Conservation (phyloP, 92 coral and sea anemone genomes). For the Zoanthus gigantus region DNA sequence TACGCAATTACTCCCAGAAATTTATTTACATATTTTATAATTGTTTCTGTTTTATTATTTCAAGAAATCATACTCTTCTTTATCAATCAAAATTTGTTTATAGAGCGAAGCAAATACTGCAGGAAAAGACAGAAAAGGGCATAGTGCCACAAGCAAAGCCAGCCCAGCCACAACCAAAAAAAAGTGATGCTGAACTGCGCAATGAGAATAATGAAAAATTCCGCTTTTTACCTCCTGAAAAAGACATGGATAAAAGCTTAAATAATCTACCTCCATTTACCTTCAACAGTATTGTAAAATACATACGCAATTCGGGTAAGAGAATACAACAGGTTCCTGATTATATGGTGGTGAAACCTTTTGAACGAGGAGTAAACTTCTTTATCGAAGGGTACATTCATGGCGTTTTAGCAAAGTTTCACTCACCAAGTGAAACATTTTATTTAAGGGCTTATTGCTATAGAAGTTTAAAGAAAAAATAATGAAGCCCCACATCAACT, state of each 20-base stretch:
- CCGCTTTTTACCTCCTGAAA: slow-evolving; percentile 50
- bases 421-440: slow-evolving; percentile 50
- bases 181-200: slow-evolving; percentile 43
- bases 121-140: background rate
- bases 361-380: slow-evolving; percentile 52
- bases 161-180: slow-evolving; percentile 16
- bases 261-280: slow-evolving; percentile 40
- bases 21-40: background rate
- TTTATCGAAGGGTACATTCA: slow-evolving; percentile 63
- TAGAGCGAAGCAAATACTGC: slow-evolving; percentile 18
- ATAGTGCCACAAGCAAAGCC: slow-evolving; percentile 3
- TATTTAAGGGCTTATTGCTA: slow-evolving; percentile 55
- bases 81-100: background rate
- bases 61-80: slow-evolving; percentile 28
- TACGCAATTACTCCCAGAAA: background rate
- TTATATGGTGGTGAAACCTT: slow-evolving; percentile 55
- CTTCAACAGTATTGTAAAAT: slow-evolving; percentile 39
- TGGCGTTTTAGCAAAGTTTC: slow-evolving; percentile 50
- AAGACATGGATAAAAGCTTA: background rate
- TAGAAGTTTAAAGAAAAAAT: background rate
- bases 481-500: slow-evolving; percentile 54
- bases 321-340: slow-evolving; percentile 35
- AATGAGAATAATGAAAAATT: slow-evolving; percentile 49
- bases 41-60: slow-evolving; percentile 17
- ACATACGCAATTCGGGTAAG: slow-evolving; percentile 54